Evolutionary conservation across 92 coral and sea anemone species (phyloP), one percentile per base, ranked within the genome.

Genomic region (Parazoanthus darwini): DNA sequence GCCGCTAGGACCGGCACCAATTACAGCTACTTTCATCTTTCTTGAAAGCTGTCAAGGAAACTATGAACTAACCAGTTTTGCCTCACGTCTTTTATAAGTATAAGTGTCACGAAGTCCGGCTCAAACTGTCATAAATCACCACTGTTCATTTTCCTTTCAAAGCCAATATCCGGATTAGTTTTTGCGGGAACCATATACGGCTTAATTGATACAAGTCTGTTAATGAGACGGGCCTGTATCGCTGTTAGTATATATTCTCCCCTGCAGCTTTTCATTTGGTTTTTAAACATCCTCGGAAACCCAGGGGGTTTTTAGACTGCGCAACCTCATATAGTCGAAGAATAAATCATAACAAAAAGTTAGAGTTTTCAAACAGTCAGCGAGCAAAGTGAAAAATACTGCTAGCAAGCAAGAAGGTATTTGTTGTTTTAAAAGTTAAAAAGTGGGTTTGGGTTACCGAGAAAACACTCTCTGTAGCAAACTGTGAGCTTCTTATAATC

Each of bases 1-100:
- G 1, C 96, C 96, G 50, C 96, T 91, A 25, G 89, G 89, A 4
- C 96, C 96, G 15, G 90, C 91, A 15, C 96, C 96, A 42, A 93
- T 79, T 9, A 93, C 86, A 20, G 92, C 96, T 35, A 91, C 94
- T 29, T 88, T 88, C 89, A 89, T 86, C 33, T 65, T 92, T 65
- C 5, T 20, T 7, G 25, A 2, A 26, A 20, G 7, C 26, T 3
- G 70, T 63, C 70, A 63, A 22, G 70, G 59, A 54, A 54, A 54
- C 59, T 54, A 15, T 54, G 59, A 54, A 54, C 2, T 54, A 29
- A 13, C 18, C 3, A 15, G 20, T 11, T 54, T 54, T 54, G 16
- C 59, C 20, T 20, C 20, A 54, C 59, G 59, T 54, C 59, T 54
- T 54, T 11, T 54, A 11, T 63, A 63, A 4, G 26, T 18, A 25